Percentiles rank a stretch among this genome's conserved stretches.
Conservation (phyloP, 2,113 vertebrate genomes). For the Chlamydotis undulata region DNA sequence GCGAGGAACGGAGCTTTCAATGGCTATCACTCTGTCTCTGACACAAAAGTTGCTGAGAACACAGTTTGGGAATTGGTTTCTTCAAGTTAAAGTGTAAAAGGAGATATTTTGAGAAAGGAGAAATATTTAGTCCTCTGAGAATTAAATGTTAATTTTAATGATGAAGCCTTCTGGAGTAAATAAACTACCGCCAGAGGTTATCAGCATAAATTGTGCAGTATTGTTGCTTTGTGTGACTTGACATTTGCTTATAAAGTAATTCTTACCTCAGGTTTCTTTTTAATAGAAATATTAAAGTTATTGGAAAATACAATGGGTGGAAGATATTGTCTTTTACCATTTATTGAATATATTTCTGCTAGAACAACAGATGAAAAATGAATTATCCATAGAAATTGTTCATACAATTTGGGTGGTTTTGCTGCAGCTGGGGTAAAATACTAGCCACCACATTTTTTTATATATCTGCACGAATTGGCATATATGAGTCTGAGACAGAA, state of each 20-base stretch:
- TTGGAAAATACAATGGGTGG: not conserved
- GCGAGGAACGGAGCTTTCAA: not conserved
- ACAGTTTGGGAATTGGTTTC: not conserved
- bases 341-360: not conserved
- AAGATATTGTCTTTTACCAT: not conserved
- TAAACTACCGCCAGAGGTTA: not conserved
- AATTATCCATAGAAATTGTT: not conserved
- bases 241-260: constrained; percentile 32
- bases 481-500: not conserved
- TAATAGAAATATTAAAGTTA: not conserved
- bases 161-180: not conserved
- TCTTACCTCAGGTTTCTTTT: not conserved
- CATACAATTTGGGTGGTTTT: not conserved
- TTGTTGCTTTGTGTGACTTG: not conserved
- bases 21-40: constrained; percentile 12
- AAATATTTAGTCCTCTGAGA: not conserved
- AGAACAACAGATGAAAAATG: not conserved
- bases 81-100: not conserved
- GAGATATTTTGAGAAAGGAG: not conserved
- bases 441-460: not conserved
- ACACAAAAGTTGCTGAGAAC: constrained; percentile 43
- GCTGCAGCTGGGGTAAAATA: not conserved
- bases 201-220: not conserved
- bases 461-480: not conserved
- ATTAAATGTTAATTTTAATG: constrained; percentile 32